Conservation (phyloP, 2,113 vertebrate genomes). For the Oncorhynchus clarkii region DNA sequence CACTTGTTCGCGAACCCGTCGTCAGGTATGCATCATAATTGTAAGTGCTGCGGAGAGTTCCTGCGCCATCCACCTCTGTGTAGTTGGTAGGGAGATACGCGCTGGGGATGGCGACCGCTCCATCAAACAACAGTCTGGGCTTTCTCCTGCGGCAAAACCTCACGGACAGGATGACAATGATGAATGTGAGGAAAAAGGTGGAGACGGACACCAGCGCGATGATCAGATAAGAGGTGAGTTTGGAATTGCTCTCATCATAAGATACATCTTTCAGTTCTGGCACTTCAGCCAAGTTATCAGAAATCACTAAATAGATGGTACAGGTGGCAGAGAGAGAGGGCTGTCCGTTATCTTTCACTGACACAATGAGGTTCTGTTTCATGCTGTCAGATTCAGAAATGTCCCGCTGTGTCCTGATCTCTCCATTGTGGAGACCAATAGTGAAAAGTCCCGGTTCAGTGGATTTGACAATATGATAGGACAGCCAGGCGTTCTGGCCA, state of each 20-base stretch:
- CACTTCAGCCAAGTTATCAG: not conserved
- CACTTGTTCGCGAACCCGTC: slow-evolving; percentile 7
- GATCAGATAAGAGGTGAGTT: not conserved
- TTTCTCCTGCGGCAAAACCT: slow-evolving; percentile 19
- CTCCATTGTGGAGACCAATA: slow-evolving; percentile 58
- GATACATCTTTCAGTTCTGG: not conserved
- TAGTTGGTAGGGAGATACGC: slow-evolving; percentile 19
- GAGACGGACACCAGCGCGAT: not conserved
- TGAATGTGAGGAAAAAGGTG: too few species aligned
- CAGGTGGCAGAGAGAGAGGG: slow-evolving; percentile 40
- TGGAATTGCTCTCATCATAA: slow-evolving; percentile 1
- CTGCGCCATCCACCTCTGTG: slow-evolving; percentile 14
- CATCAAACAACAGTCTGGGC: slow-evolving; percentile 36
- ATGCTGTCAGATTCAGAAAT: slow-evolving; percentile 55
- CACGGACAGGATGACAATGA: too few species aligned
- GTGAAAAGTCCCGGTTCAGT: slow-evolving; percentile 60
- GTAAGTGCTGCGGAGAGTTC: slow-evolving; percentile 23
- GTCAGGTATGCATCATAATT: slow-evolving; percentile 26
- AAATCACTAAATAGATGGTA: not conserved
- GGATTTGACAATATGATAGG: slow-evolving; percentile 59
- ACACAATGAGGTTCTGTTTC: slow-evolving; percentile 44
- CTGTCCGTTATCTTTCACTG: slow-evolving; percentile 48
- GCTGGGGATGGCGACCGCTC: slow-evolving; percentile 12
- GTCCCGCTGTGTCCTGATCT: slow-evolving; percentile 55
- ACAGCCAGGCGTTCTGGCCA: slow-evolving; percentile 62